These are phyloP conservation scores for Archips xylosteana DNA, from an alignment of 2,888 invertebrate species.

Conservation along the genomic window DNA sequence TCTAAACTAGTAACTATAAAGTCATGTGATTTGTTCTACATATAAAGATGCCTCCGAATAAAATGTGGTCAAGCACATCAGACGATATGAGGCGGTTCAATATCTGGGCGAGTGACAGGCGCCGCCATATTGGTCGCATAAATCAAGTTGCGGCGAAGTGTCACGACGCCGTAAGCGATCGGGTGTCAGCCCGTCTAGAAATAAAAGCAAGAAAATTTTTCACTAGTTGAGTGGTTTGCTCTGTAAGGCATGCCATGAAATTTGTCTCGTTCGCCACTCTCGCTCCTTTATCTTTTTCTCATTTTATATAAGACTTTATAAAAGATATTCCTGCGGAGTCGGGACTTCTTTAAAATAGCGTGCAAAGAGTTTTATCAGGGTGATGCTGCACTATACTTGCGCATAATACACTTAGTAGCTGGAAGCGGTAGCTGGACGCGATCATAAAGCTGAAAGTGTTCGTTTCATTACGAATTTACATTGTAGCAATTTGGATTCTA, in stretches of 20 bases:
- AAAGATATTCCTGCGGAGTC: constrained; percentile 29
- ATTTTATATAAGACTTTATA: constrained; percentile 42
- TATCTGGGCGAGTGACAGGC: constrained; percentile 77
- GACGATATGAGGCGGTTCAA: constrained; percentile 74
- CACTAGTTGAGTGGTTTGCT: constrained; percentile 82
- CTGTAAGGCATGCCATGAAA: constrained; percentile 74
- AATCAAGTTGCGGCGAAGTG: constrained; percentile 81
- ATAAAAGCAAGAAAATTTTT: constrained; percentile 80
- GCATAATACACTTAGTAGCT: constrained; percentile 2
- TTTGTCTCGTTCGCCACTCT: constrained; percentile 68
- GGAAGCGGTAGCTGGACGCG: neutral
- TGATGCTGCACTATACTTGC: constrained; percentile 11
- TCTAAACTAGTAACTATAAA: neutral
- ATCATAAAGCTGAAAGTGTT: constrained; percentile 3
- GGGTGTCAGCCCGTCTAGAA: constrained; percentile 80
- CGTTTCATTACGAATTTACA: constrained; percentile 7
- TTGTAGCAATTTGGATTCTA: constrained; percentile 3
- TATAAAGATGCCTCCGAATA: constrained; percentile 15
- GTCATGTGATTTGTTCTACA: neutral
- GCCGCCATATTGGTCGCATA: constrained; percentile 84
- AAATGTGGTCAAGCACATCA: constrained; percentile 51
- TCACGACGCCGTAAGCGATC: constrained; percentile 81
- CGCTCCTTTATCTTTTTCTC: constrained; percentile 50
- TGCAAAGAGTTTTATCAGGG: constrained; percentile 19
- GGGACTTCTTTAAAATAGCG: constrained; percentile 36